Conservation (phyloP, 1,140 invertebrate species). For the Saccostrea echinata region DNA sequence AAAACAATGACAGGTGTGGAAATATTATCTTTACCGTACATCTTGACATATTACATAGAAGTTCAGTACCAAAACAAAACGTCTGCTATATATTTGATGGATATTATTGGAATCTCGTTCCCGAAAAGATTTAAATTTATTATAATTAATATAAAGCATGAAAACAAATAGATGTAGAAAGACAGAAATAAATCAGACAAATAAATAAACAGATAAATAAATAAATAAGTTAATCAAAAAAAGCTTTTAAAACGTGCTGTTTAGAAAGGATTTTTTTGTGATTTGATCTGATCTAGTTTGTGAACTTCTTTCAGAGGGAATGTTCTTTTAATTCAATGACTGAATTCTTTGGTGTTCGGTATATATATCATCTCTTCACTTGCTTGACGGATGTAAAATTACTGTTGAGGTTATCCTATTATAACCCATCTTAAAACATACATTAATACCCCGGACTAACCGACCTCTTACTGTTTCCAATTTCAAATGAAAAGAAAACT, state of each 20-base stretch:
- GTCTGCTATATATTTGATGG: neutral
- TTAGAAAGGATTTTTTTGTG: no score
- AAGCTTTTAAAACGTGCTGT: no score
- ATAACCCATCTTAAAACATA: neutral
- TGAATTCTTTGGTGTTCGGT: no score
- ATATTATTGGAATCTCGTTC: neutral
- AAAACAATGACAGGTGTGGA: conserved; percentile 5
- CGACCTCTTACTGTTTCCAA: neutral
- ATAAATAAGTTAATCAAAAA: no score
- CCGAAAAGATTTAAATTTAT: neutral
- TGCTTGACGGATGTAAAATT: neutral
- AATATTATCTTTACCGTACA: conserved; percentile 12
- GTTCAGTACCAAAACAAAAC: neutral
- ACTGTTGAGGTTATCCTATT: neutral
- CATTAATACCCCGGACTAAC: neutral
- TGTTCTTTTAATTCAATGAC: no score
- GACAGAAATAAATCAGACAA: no score
- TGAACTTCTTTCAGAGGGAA: no score
- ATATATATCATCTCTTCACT: neutral
- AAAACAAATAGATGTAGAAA: no score
- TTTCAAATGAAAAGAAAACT: neutral
- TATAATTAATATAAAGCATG: no score
- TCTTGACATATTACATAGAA: neutral
- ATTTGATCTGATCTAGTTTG: no score
- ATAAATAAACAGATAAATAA: no score